phyloP scores from a whole-genome alignment of 2,888 invertebrate genomes.

The Eutolmus rufibarbis region DNA sequence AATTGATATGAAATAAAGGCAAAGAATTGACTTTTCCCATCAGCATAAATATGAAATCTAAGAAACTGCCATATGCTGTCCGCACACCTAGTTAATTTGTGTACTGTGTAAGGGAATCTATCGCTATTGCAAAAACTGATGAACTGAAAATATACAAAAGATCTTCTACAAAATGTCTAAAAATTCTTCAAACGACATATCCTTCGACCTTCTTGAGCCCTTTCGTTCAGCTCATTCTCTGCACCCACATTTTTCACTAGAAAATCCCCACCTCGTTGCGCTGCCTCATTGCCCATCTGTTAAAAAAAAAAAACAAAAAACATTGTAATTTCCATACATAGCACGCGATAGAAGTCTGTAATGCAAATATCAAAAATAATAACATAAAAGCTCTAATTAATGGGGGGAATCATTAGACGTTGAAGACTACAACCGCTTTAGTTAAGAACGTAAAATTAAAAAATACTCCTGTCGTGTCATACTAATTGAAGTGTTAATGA shows the following conservation, averaged over 20 bases:
- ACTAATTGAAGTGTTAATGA: constrained; percentile 19
- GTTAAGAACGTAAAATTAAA: constrained; percentile 13
- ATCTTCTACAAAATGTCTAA: background rate
- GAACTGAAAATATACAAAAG: constrained; percentile 17
- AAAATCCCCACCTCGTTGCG: background rate
- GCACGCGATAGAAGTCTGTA: background rate
- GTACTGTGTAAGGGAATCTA: background rate
- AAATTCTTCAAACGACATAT: background rate
- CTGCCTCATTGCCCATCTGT: background rate
- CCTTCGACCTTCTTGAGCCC: background rate
- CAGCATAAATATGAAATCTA: constrained; percentile 12
- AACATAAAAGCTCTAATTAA: background rate
- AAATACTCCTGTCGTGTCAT: constrained; percentile 32
- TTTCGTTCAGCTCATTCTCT: background rate
- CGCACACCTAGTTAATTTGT: background rate
- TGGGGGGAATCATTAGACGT: background rate
- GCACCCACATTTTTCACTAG: background rate
- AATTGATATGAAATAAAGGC: background rate
- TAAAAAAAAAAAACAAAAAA: background rate
- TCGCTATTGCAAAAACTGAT: background rate
- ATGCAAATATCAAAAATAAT: constrained; percentile 1
- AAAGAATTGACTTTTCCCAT: background rate
- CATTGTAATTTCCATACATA: background rate
- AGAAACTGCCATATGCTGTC: constrained; percentile 20
- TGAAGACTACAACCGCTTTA: constrained; percentile 6